Percentiles rank a stretch among this genome's conserved stretches.
Evolutionary conservation across 2,888 invertebrate genomes (phyloP).

Genomic region (Oligia strigilis): DNA sequence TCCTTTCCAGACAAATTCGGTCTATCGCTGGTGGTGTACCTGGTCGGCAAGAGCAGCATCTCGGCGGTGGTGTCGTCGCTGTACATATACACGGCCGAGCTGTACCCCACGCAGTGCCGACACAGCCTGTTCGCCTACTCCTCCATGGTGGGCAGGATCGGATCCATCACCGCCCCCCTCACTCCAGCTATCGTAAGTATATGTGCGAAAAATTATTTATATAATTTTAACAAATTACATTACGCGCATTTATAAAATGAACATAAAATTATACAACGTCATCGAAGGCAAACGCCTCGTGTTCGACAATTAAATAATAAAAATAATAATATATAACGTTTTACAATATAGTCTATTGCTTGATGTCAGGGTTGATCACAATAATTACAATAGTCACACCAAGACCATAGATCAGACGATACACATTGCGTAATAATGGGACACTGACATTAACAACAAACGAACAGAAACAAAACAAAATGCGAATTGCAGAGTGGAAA

Average conservation of each 20-base stretch:
- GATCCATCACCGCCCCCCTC: conserved; percentile 92
- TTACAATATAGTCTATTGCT: not conserved
- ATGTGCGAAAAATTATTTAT: not conserved
- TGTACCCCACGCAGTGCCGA: conserved; percentile 92
- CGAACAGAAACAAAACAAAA: not conserved
- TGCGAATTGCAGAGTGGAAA: not conserved
- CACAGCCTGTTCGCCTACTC: conserved; percentile 92
- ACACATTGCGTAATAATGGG: not conserved
- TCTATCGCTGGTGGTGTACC: conserved; percentile 85
- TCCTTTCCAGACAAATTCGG: conserved; percentile 60
- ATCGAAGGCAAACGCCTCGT: not conserved
- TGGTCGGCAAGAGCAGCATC: conserved; percentile 91
- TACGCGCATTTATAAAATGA: not conserved
- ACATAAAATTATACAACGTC: not conserved
- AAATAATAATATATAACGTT: not conserved
- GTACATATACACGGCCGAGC: conserved; percentile 92
- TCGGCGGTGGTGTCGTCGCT: conserved; percentile 91
- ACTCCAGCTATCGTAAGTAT: conserved; percentile 91
- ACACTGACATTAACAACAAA: not conserved
- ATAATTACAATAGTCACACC: not conserved
- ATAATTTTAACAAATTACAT: not conserved
- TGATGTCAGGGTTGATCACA: not conserved
- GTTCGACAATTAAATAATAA: not conserved
- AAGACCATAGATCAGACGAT: not conserved
- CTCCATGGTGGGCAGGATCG: conserved; percentile 92